A percentile compares a stretch with the other conserved stretches of the same genome.
phyloP scores from a whole-genome alignment of 2,113 vertebrate species.

The Oryzias curvinotus region DNA sequence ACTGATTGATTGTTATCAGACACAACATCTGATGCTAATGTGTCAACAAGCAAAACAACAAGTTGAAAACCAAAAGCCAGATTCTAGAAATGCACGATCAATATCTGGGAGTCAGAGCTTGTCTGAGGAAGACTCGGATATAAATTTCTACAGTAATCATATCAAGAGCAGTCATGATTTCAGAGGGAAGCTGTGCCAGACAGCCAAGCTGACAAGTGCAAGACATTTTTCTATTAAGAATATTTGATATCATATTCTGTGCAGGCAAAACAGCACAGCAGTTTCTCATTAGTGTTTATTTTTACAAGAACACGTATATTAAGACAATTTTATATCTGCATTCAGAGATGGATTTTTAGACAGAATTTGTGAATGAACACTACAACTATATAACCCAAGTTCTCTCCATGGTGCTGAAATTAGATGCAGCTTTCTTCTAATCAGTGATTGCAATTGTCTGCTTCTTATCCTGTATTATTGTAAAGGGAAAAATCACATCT shows the following conservation, averaged over 20 bases:
- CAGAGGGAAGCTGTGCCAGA: background rate
- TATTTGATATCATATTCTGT: too few species aligned
- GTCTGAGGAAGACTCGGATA: background rate
- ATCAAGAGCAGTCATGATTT: too few species aligned
- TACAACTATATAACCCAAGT: slow-evolving; percentile 5
- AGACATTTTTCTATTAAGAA: too few species aligned
- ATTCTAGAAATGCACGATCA: background rate
- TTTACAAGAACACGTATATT: slow-evolving; percentile 1
- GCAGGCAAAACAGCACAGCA: too few species aligned
- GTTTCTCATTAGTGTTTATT: too few species aligned
- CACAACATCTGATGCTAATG: background rate
- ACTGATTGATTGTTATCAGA: background rate
- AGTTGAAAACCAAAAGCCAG: background rate
- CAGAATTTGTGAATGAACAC: background rate
- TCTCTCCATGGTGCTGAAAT: slow-evolving; percentile 62
- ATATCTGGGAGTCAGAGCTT: background rate
- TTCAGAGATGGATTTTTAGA: slow-evolving; percentile 7
- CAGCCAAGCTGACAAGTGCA: too few species aligned
- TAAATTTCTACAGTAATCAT: background rate
- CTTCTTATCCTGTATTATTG: too few species aligned
- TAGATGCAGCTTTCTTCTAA: background rate
- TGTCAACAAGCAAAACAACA: background rate
- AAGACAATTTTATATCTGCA: slow-evolving; percentile 23
- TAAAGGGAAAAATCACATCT: too few species aligned
- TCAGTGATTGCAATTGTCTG: slow-evolving; percentile 1